Evolutionary conservation across 2,888 invertebrate species (phyloP).

Genomic region (Meandrusa payeni): DNA sequence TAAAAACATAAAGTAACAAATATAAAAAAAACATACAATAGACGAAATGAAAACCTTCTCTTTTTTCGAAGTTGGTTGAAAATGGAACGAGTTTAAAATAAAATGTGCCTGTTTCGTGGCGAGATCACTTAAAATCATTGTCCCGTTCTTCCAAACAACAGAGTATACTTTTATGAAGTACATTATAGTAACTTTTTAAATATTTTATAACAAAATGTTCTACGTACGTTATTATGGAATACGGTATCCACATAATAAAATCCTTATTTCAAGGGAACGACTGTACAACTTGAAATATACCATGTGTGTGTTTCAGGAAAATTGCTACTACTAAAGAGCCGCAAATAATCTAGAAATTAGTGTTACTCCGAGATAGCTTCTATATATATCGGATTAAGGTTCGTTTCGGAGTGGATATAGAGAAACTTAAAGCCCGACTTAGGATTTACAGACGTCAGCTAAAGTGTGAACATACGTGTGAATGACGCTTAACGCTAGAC

Average conservation of each 20-base stretch:
- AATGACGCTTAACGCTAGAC: slow-evolving; percentile 34
- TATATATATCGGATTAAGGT: slow-evolving; percentile 14
- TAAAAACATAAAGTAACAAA: too few species aligned
- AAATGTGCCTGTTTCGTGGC: too few species aligned
- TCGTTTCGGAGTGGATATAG: slow-evolving; percentile 20
- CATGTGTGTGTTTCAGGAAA: slow-evolving; percentile 34
- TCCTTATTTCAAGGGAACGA: slow-evolving; percentile 30
- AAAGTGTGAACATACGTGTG: slow-evolving; percentile 28
- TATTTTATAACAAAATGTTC: slow-evolving; percentile 15
- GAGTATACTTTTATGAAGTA: too few species aligned
- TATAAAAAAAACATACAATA: too few species aligned
- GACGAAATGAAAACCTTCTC: too few species aligned
- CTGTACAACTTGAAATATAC: slow-evolving; percentile 34
- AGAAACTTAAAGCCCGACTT: slow-evolving; percentile 22
- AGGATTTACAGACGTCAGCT: slow-evolving; percentile 27
- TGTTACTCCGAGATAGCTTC: slow-evolving; percentile 10
- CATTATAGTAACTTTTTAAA: too few species aligned
- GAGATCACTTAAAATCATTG: too few species aligned
- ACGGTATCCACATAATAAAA: slow-evolving; percentile 35
- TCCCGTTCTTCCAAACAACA: too few species aligned
- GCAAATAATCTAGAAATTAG: slow-evolving; percentile 18
- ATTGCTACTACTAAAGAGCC: slow-evolving; percentile 25
- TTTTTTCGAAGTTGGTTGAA: too few species aligned
- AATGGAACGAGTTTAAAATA: too few species aligned
- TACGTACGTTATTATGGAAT: slow-evolving; percentile 36